Percentiles rank a stretch among this genome's conserved stretches.
Conservation (phyloP, 92 coral and sea anemone genomes). For the Phymanthus crucifer region DNA sequence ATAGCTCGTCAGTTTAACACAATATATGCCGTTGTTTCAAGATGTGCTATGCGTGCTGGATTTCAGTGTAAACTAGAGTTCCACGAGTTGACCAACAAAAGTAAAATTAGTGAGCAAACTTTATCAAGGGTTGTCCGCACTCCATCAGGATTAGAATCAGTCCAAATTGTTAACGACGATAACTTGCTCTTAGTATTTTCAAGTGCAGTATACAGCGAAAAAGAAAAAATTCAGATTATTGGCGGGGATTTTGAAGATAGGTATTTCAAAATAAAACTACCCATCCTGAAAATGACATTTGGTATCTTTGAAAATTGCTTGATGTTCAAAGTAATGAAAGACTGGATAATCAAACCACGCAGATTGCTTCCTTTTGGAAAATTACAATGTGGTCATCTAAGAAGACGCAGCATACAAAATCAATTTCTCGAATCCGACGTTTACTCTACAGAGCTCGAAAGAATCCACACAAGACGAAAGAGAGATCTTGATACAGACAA, state of each 20-base stretch:
- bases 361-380: slow-evolving; percentile 81
- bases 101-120: slow-evolving; percentile 67
- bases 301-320: slow-evolving; percentile 81
- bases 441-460: slow-evolving; percentile 79
- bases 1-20: slow-evolving; percentile 82
- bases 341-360: slow-evolving; percentile 67
- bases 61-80: slow-evolving; percentile 94
- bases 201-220: slow-evolving; percentile 88
- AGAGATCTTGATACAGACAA: slow-evolving; percentile 32
- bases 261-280: slow-evolving; percentile 75
- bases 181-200: slow-evolving; percentile 71
- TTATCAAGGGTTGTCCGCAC: slow-evolving; percentile 87
- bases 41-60: slow-evolving; percentile 82
- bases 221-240: slow-evolving; percentile 73
- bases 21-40: slow-evolving; percentile 79
- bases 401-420: slow-evolving; percentile 76
- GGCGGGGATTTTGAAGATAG: slow-evolving; percentile 98
- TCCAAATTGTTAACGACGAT: slow-evolving; percentile 62
- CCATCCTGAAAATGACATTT: slow-evolving; percentile 85
- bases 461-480: slow-evolving; percentile 55
- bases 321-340: slow-evolving; percentile 55
- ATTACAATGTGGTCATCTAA: slow-evolving; percentile 63
- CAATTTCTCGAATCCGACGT: slow-evolving; percentile 79
- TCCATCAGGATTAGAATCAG: slow-evolving; percentile 93
- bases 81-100: slow-evolving; percentile 59